These are phyloP conservation scores for Itoplectis maculator DNA, from an alignment of 2,888 invertebrate genomes.

Conservation along the genomic window DNA sequence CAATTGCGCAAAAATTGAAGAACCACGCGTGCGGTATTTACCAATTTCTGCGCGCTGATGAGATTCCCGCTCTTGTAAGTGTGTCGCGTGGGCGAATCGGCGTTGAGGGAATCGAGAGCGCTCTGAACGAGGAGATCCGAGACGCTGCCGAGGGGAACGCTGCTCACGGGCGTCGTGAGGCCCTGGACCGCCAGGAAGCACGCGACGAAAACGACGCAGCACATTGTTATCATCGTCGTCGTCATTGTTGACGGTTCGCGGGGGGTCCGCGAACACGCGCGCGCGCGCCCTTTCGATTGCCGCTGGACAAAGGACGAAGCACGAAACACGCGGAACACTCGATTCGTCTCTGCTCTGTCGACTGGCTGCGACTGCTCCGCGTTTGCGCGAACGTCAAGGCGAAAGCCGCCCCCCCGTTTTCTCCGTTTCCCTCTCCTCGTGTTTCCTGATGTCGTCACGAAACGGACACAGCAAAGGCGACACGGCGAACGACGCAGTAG, in stretches of 20 bases:
- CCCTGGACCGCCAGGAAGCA: slow-evolving; percentile 12
- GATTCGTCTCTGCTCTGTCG: too few species aligned
- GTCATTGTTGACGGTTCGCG: not conserved
- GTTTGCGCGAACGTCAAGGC: too few species aligned
- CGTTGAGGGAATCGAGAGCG: slow-evolving; percentile 77
- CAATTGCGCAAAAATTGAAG: not conserved
- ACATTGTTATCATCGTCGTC: not conserved
- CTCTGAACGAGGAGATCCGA: slow-evolving; percentile 73
- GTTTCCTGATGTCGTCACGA: too few species aligned
- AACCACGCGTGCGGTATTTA: slow-evolving; percentile 62
- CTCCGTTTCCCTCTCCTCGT: too few species aligned
- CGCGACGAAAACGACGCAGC: slow-evolving; percentile 22
- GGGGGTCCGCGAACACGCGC: not conserved
- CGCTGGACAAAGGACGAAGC: too few species aligned
- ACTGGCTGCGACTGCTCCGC: too few species aligned
- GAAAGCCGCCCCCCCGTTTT: too few species aligned
- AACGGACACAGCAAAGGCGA: too few species aligned
- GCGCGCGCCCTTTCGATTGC: not conserved
- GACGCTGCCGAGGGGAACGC: slow-evolving; percentile 74
- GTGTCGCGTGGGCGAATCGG: slow-evolving; percentile 76
- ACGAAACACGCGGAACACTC: too few species aligned
- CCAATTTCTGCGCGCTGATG: slow-evolving; percentile 79
- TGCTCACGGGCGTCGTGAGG: slow-evolving; percentile 68
- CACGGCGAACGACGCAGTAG: too few species aligned
- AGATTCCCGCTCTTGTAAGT: slow-evolving; percentile 78